These are phyloP conservation scores for Andricus curvator DNA, from an alignment of 2,888 invertebrate species.

Conservation along the genomic window DNA sequence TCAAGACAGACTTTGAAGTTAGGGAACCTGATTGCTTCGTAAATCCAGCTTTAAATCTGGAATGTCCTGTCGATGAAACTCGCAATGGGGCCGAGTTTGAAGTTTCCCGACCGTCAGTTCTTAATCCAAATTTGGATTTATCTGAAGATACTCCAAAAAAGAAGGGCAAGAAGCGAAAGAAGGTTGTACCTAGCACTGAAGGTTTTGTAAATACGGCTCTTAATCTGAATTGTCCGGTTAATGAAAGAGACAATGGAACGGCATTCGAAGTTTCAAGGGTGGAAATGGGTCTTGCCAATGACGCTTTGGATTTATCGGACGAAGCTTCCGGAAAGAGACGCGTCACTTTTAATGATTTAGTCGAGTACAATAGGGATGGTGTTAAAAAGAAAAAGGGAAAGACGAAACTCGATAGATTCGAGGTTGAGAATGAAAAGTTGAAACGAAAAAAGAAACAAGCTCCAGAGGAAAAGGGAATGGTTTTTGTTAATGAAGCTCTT, in stretches of 20 bases:
- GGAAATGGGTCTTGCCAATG: slow-evolving; percentile 68
- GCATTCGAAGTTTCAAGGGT: slow-evolving; percentile 67
- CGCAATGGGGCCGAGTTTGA: slow-evolving; percentile 28
- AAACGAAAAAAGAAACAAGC: slow-evolving; percentile 60
- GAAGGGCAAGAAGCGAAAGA: slow-evolving; percentile 32
- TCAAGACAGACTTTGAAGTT: not conserved
- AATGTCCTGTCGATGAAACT: slow-evolving; percentile 37
- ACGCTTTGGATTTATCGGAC: slow-evolving; percentile 71
- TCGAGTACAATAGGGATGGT: slow-evolving; percentile 69
- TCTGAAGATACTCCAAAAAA: slow-evolving; percentile 64
- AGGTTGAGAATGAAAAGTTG: slow-evolving; percentile 67
- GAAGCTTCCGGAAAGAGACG: slow-evolving; percentile 67
- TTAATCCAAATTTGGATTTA: slow-evolving; percentile 70
- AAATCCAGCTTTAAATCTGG: slow-evolving; percentile 52
- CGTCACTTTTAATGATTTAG: slow-evolving; percentile 73
- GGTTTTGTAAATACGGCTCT: slow-evolving; percentile 59
- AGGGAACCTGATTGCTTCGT: not conserved
- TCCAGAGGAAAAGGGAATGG: slow-evolving; percentile 32
- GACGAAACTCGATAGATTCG: slow-evolving; percentile 71
- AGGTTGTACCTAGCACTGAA: not conserved
- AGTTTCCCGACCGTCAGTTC: slow-evolving; percentile 53
- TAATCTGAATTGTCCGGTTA: slow-evolving; percentile 52
- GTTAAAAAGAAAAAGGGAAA: slow-evolving; percentile 63
- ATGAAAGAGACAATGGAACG: slow-evolving; percentile 56
- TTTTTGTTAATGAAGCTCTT: slow-evolving; percentile 68